A percentile compares a stretch with the other conserved stretches of the same genome.
These are phyloP conservation scores for Strongylocentrotus purpuratus DNA, from an alignment of 35 echinoderm and acorn worm genomes.

Conservation along the genomic window DNA sequence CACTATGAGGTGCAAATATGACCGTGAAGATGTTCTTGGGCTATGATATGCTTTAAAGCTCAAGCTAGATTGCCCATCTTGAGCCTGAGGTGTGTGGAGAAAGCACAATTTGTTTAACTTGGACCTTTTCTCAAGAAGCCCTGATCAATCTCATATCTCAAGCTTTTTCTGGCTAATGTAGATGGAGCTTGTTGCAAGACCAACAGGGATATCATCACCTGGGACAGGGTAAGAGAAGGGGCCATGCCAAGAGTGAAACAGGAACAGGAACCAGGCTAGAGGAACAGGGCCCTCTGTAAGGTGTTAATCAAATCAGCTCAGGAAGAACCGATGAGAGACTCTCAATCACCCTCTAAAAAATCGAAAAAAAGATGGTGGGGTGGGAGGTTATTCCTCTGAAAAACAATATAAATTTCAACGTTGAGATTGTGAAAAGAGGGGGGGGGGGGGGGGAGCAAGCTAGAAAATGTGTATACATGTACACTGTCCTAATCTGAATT, in stretches of 20 bases:
- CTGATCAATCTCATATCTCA: neutral
- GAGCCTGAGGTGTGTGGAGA: neutral
- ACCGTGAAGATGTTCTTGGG: too few species aligned
- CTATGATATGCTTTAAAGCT: too few species aligned
- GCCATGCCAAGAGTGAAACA: neutral
- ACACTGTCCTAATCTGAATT: too few species aligned
- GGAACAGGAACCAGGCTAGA: neutral
- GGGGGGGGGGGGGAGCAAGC: too few species aligned
- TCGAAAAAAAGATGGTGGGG: neutral
- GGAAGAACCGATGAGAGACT: neutral
- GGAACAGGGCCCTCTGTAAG: neutral
- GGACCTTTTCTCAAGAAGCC: neutral
- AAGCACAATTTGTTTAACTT: neutral
- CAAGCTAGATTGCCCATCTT: too few species aligned
- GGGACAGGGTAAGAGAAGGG: neutral
- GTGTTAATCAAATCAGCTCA: conserved; percentile 31
- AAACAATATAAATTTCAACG: neutral
- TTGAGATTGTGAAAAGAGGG: neutral
- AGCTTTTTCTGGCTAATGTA: neutral
- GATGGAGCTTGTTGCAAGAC: too few species aligned
- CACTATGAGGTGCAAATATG: too few species aligned
- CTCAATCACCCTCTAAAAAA: neutral
- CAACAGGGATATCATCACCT: neutral
- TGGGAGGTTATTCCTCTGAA: neutral
- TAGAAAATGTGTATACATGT: too few species aligned